Conservation (phyloP, 2,113 vertebrate genomes). For the Mustelus asterias region DNA sequence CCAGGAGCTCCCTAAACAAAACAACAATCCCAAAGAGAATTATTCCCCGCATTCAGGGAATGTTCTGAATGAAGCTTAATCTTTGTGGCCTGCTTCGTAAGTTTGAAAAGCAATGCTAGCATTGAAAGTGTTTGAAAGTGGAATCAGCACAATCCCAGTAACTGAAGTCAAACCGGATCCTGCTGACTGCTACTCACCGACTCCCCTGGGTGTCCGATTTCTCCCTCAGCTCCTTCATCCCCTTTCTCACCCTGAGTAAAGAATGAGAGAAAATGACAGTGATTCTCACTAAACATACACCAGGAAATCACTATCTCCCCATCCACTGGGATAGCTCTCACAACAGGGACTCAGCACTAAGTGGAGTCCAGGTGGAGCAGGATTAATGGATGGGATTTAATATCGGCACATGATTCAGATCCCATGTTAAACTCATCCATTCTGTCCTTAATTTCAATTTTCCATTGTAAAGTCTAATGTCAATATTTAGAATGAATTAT, state of each 20-base stretch:
- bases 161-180: background rate
- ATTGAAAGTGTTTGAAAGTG: background rate
- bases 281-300: background rate
- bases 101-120: background rate
- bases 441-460: background rate
- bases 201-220: background rate
- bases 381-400: background rate
- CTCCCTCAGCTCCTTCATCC: background rate
- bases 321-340: background rate
- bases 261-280: background rate
- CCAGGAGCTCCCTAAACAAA: conserved; percentile 52
- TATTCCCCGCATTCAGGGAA: conserved; percentile 35
- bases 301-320: background rate
- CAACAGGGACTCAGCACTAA: background rate
- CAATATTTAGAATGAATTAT: background rate
- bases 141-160: background rate
- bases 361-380: background rate
- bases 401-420: background rate
- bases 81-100: background rate
- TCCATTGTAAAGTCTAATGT: background rate
- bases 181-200: background rate
- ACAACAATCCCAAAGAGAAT: conserved; percentile 36
- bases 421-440: background rate
- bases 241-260: background rate
- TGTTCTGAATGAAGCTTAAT: conserved; percentile 39